Evolutionary conservation across 2,113 vertebrate species (phyloP), one percentile per base, ranked within the genome.

Genomic region (Hepsetus odoe): DNA sequence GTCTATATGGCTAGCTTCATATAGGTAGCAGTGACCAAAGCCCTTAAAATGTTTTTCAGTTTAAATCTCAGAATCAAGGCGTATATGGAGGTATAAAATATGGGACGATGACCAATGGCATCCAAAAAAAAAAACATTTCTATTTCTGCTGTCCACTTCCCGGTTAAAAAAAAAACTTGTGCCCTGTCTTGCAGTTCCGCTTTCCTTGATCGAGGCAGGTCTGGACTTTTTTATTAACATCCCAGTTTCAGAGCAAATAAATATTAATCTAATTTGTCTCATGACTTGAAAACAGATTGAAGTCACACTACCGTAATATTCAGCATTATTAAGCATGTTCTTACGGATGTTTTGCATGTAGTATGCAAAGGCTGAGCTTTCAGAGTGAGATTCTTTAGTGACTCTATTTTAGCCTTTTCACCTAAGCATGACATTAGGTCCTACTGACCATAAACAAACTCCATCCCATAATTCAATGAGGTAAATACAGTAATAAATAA

Each of bases 401-500:
- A 35, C 5, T 71, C 32, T 44, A 14, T 71, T 46, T 28, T 20
- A 38, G 59, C 62, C 40, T 73, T 77, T 77, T 72, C 2, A 77
- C 38, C 51, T 33, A 16, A 32, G 49, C 49, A 72, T 58, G 74
- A 18, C 13, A 76, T 30, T 28, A 26, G 38, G 30, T 30, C 14
- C 12, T 22, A 28, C 40, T 26, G 69, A 71, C 18, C n/a, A 20
- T 14, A 55, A 10, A 32, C 46, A 18, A 55, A 68, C 33, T 13
- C 5, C 28, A 26, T 18, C 8, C 59, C 32, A 9, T 59, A 24
- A 20, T 65, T 68, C 16, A 46, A 51, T 80, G 40, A 74, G 53
- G 65, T 69, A 74, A 74, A 33, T 35, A 16, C 8, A 20, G 30
- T 62, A 35, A 33, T 62, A 16, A 32, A 62, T 6, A 10, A 58